Base-by-base conservation (phyloP, 2,797 vertebrate species). In the Siniperca undulata region DNA sequence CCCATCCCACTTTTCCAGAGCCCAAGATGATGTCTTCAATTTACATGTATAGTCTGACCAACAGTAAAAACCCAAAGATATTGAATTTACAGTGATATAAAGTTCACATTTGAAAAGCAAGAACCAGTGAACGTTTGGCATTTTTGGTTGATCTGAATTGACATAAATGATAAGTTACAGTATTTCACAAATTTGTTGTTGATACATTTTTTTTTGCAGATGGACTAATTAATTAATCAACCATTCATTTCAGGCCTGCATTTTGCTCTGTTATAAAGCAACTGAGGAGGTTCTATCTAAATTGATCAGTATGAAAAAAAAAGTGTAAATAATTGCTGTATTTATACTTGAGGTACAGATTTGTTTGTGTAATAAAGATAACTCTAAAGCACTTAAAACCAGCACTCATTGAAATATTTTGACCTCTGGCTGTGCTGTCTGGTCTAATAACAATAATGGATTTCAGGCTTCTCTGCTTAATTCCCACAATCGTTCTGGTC, bases 401-500 rank as follows among this genome's bases (percentile, higher is more conserved):
- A 65, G 65, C 16, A 17, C 4, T 40, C 11, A 60, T 5, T 52
- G 22, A 46, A 59, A 61, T 40, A 42, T 16, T 60, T 46, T 60
- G 52, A 70, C 53, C 44, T 64, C 22, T 48, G 38, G 13, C 27
- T 55, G 52, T 53, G 40, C 48, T 24, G 30, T 62, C 40, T 13
- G n/a, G 7, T 59, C 27, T 52, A n/a, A 50, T 30, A 24, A 60
- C 30, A 58, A 6, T 20, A 42, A 64, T 16, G 13, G 44, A 74
- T 11, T 13, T 5, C 24, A 68, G 36, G 14, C 38, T 38, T 40
- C 50, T 62, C 7, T 59, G n/a, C 22, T 40, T 46, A 70, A 86
- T 78, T 84, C 85, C 79, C 77, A 82, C 64, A 75, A 64, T 80
- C 78, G 40, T 83, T 77, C 68, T 66, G 56, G 13, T 76, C 13